Percentiles rank a stretch among this genome's conserved stretches.
Conservation (phyloP, 1,140 invertebrate species). For the Metaphire vulgaris region DNA sequence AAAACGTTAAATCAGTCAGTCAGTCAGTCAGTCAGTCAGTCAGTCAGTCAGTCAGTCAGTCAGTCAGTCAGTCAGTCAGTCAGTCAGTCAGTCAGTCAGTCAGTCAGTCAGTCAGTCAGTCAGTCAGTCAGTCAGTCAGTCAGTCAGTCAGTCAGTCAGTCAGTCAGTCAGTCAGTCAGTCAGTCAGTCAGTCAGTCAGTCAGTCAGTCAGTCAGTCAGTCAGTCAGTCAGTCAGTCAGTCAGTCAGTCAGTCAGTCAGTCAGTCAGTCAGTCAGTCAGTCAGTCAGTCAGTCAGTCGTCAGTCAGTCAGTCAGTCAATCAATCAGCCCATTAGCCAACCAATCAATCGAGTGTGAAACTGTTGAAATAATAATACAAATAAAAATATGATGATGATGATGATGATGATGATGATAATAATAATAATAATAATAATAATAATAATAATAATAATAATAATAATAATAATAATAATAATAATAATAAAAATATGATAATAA, state of each 20-base stretch:
- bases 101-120: background rate
- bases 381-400: no score
- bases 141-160: background rate
- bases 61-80: background rate
- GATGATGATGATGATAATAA: no score
- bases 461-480: no score
- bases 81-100: background rate
- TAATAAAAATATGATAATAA: no score
- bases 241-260: background rate
- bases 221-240: background rate
- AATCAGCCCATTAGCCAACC: background rate
- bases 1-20: conserved; percentile 8
- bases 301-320: background rate
- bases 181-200: background rate
- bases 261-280: background rate
- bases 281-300: background rate
- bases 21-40: conserved; percentile 20
- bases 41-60: conserved; percentile 7
- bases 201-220: background rate
- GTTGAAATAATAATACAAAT: no score
- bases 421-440: no score
- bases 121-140: background rate
- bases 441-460: no score
- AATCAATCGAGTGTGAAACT: no score
- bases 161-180: background rate